A percentile compares a stretch with the other conserved stretches of the same genome.
These are phyloP conservation scores for Oreotragus oreotragus DNA, from an alignment of 2,113 vertebrate species.

Conservation along the genomic window DNA sequence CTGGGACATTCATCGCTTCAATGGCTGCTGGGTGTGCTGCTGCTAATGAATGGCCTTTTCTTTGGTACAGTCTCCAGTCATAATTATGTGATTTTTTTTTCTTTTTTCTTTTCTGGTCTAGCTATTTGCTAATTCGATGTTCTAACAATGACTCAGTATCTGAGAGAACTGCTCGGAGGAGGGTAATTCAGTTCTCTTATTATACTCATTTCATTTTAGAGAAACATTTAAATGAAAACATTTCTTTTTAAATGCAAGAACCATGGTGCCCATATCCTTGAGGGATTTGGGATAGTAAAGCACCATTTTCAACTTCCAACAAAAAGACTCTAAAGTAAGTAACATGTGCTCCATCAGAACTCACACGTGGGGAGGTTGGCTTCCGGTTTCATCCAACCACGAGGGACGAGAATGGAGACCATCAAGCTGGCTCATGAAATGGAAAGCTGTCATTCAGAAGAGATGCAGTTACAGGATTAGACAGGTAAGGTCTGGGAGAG, in stretches of 20 bases:
- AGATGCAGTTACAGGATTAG: background rate
- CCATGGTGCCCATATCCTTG: background rate
- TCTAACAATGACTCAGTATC: slow-evolving; percentile 57
- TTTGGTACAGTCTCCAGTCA: slow-evolving; percentile 35
- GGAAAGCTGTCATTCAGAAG: background rate
- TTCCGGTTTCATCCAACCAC: background rate
- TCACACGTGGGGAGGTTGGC: background rate
- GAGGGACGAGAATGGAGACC: background rate
- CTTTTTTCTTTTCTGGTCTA: background rate
- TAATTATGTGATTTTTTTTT: background rate
- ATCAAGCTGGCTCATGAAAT: background rate
- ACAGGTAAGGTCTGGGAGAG: background rate
- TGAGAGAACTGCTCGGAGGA: background rate
- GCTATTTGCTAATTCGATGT: slow-evolving; percentile 46
- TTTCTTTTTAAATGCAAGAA: slow-evolving; percentile 15
- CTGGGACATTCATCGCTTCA: background rate
- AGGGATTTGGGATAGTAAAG: background rate
- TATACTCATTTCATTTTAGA: slow-evolving; percentile 33
- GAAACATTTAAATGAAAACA: slow-evolving; percentile 22
- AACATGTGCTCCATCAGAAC: background rate
- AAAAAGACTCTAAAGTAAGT: slow-evolving; percentile 20
- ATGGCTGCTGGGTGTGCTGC: background rate
- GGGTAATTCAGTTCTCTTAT: slow-evolving; percentile 42
- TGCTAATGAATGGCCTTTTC: slow-evolving; percentile 37
- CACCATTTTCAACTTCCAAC: background rate